Evolutionary conservation across 2,113 vertebrate species (phyloP), one percentile per base, ranked within the genome.

Genomic region (Ranitomeya imitator): DNA sequence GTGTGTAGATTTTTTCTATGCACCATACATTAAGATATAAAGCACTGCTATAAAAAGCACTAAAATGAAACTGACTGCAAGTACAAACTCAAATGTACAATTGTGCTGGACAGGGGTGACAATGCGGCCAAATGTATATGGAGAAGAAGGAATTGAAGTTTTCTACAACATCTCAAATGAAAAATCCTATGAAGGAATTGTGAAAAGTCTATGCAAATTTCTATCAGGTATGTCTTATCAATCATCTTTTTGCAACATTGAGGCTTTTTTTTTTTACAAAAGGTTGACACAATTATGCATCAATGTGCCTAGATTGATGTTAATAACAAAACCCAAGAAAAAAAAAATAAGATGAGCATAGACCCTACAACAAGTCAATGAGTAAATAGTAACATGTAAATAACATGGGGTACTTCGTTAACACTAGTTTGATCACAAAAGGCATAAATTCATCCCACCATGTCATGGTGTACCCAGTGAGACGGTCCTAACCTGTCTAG

Each of bases 101-200:
- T 71, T 57, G 79, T 63, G 85, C 19, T 54, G 63, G 52, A 69
- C 89, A 97, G 96, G 96, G 31, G 96, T 97, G 69, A 98, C 97
- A 14, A 93, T 96, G 90, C 94, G 96, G 90, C 97, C 97, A 0
- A 92, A 97, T 2, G 92, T 94, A 0, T 97, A 97, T 0, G 95
- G 94, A 1, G 95, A 96, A 0, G 95, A 95, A 90, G 91, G 92
- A 2, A 67, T 98, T 26, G 93, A 94, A 83, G 95, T 98, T 71
- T 90, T 63, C 90, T 98, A 97, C 93, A 98, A 97, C 0, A 6
- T 91, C 9, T 96, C 96, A 0, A 88, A 97, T 79, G 94, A 94
- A 82, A 87, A 85, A 6, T 95, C 94, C 90, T 97, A 95, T 95
- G 92, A 86, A 4, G 90, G 82, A 79, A 95, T 96, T 88, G 90